Percentiles rank a stretch among this genome's conserved stretches.
Evolutionary conservation across 2,888 invertebrate genomes (phyloP).

Genomic region (Nemotelus nigrinus): DNA sequence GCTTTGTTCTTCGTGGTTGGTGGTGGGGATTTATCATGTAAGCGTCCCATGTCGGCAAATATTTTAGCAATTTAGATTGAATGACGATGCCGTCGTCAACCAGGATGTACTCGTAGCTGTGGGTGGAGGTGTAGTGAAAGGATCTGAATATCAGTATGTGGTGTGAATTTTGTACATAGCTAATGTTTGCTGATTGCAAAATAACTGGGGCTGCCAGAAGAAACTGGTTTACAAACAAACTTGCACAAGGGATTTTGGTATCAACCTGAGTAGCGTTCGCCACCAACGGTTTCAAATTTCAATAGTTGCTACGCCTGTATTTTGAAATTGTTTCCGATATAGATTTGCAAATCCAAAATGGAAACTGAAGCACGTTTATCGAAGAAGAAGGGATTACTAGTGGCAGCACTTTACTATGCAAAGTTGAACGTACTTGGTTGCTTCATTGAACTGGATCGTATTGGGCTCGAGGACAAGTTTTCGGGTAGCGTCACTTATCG

Average conservation of each 20-base stretch:
- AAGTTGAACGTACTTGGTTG: not conserved
- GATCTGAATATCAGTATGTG: conserved; percentile 27
- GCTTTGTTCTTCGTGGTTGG: conserved; percentile 39
- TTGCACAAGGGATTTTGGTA: too few species aligned
- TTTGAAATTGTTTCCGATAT: too few species aligned
- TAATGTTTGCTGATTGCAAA: too few species aligned
- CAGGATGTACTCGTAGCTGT: not conserved
- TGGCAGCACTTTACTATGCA: not conserved
- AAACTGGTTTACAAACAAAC: too few species aligned
- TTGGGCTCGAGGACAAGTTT: conserved; percentile 14
- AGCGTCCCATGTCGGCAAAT: conserved; percentile 45
- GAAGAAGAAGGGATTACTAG: not conserved
- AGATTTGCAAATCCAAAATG: too few species aligned
- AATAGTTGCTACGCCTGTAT: too few species aligned
- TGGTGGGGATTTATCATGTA: conserved; percentile 48
- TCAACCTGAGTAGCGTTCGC: too few species aligned
- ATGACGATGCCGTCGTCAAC: conserved; percentile 18
- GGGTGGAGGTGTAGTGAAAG: conserved; percentile 21
- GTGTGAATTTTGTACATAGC: not conserved
- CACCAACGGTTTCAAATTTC: too few species aligned
- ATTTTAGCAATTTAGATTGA: conserved; percentile 51
- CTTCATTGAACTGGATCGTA: conserved; percentile 30
- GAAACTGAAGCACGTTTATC: not conserved
- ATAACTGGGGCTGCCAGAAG: too few species aligned
- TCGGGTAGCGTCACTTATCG: not conserved